Base-by-base conservation (phyloP, 2,888 invertebrate species). In the Colostygia pectinataria region DNA sequence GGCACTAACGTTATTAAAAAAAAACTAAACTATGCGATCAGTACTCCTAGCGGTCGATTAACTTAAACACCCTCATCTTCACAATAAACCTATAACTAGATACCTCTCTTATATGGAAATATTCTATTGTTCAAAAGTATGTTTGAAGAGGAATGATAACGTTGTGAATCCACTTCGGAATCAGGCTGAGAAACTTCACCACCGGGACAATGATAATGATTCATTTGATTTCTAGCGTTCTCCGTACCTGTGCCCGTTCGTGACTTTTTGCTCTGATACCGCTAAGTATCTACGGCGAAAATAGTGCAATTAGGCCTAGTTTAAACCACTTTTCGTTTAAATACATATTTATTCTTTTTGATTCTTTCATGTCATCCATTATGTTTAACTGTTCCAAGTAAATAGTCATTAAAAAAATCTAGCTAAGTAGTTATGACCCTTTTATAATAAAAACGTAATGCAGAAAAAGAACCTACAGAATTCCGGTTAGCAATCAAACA, bases 241-340 rank as follows among this genome's bases (percentile, higher is more conserved):
- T 69, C 65, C 63, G 73, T 70, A 78, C 71, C 65, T 66, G 66
- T 68, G 59, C 63, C 62, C 73, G 65, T 82, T 83, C 86, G 85
- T 83, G 84, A 80, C 76, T 85, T 79, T 74, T 69, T 83, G 87
- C 84, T 86, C 86, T 78, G 71, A 80, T 86, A 52, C 51, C 51
- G 51, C 37, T 51, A 50, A 10, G 28, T 23, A 41, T 43, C 39
- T 31, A 46, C 44, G 38, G 51, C 49, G 44, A 39, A 55, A 51
- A 47, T 42, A 23, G 32, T 45, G 38, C 34, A 41, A 55, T 47
- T 53, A 25, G 38, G 46, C 40, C 23, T 24, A 47, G 52, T 51
- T 49, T 27, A 23, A 36, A 41, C 40, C 39, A 28, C 23, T 18
- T n/a, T 9, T 9, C 8, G 24, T 27, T 32, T 12, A 10, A 13